Conservation (phyloP, 2,797 vertebrate species). For the Pachyuromys duprasi region DNA sequence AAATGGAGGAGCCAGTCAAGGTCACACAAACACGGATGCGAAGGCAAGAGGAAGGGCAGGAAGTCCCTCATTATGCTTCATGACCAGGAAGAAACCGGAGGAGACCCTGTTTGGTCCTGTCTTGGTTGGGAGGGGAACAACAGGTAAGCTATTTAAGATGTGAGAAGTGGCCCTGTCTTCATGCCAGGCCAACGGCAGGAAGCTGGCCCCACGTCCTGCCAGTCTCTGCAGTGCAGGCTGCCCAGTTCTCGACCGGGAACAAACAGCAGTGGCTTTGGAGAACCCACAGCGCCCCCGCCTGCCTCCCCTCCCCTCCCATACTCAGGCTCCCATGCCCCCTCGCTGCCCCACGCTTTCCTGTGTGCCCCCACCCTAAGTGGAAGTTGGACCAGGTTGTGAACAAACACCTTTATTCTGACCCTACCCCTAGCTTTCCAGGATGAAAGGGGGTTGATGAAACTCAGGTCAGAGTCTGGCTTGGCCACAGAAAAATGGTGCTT, state of each 20-base stretch:
- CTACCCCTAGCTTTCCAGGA: background rate
- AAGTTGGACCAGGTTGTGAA: background rate
- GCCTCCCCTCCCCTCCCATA: background rate
- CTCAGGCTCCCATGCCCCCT: background rate
- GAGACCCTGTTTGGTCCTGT: conserved; percentile 4
- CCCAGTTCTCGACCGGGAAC: background rate
- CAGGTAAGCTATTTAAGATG: background rate
- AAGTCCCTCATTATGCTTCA: background rate
- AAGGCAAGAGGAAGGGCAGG: background rate
- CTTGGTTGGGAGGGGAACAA: background rate
- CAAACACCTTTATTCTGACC: conserved; percentile 72
- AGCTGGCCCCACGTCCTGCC: background rate
- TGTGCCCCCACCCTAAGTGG: background rate
- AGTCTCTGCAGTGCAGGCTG: background rate
- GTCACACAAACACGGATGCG: background rate
- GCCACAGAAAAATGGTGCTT: background rate
- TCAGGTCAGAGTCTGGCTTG: background rate
- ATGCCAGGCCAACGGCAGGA: background rate
- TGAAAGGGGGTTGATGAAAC: background rate
- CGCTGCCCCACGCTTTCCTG: background rate
- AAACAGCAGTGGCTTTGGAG: background rate
- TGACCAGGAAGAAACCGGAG: background rate
- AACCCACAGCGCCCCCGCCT: background rate
- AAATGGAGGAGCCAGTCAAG: background rate
- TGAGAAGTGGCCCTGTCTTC: background rate